Conservation (phyloP, 2,888 invertebrate genomes). For the Polymixis lichenea region DNA sequence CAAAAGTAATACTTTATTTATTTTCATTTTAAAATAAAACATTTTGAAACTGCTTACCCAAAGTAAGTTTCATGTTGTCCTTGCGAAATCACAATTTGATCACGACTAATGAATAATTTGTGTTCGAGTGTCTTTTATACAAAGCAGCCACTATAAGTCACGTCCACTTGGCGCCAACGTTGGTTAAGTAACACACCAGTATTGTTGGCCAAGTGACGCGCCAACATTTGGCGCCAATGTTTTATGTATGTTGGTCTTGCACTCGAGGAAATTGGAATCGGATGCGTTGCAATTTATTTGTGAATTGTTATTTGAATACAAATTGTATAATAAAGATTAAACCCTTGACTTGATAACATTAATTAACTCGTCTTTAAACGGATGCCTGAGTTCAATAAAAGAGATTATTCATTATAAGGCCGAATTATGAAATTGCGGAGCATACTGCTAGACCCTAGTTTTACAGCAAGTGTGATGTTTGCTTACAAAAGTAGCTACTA, state of each 20-base stretch:
- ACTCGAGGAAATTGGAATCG: conserved; percentile 11
- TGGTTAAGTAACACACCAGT: background rate
- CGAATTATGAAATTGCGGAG: no score
- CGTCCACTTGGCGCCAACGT: conserved; percentile 5
- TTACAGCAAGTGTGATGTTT: no score
- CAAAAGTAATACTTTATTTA: no score
- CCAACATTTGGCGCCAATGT: conserved; percentile 4
- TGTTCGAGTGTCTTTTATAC: conserved; percentile 34
- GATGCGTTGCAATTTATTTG: conserved; percentile 4
- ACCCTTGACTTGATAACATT: background rate
- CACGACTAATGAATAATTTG: conserved; percentile 20
- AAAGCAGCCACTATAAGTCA: background rate
- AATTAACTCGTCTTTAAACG: background rate
- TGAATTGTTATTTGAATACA: conserved; percentile 13
- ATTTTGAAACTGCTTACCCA: conserved; percentile 27
- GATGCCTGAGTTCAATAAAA: background rate
- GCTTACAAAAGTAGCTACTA: no score
- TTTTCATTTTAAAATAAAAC: background rate
- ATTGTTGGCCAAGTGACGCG: background rate
- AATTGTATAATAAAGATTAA: background rate
- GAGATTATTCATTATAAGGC: no score
- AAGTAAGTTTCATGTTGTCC: conserved; percentile 49
- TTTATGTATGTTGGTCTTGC: conserved; percentile 17
- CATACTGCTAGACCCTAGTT: no score
- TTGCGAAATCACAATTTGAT: conserved; percentile 10